Percentiles rank a stretch among this genome's conserved stretches.
Evolutionary conservation across 2,113 vertebrate genomes (phyloP).

Genomic region (Ctenomys sociabilis): DNA sequence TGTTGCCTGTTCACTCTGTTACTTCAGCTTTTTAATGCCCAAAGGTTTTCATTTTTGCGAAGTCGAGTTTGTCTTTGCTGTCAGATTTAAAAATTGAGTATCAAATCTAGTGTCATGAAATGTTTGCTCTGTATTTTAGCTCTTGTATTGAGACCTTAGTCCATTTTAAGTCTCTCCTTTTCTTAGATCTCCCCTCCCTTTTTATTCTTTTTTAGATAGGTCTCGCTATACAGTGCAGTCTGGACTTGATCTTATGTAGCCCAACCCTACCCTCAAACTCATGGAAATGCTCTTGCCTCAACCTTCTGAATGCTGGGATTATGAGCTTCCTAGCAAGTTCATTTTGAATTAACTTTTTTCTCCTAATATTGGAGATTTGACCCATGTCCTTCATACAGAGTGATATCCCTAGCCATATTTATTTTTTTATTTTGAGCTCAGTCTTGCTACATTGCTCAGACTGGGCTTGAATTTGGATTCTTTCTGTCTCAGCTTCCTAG

Average conservation of each 20-base stretch:
- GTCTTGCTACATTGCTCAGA: not conserved
- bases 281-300: not conserved
- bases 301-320: not conserved
- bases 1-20: not conserved
- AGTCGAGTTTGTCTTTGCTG: not conserved
- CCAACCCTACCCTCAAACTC: not conserved
- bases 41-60: not conserved
- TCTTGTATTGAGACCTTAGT: too few relatives aligned
- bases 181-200: not conserved
- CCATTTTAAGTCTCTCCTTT: not conserved
- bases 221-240: not conserved
- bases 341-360: not conserved
- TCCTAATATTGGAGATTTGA: not conserved
- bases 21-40: not conserved
- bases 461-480: not conserved
- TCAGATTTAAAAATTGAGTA: not conserved
- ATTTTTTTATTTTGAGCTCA: not conserved
- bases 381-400: not conserved
- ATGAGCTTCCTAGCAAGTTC: not conserved
- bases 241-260: not conserved
- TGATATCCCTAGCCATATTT: not conserved
- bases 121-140: not conserved
- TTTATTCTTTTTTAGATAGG: not conserved
- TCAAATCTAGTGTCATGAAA: not conserved
- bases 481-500: not conserved